Conservation (phyloP, 1,140 invertebrate species). For the Tachypleus tridentatus region DNA sequence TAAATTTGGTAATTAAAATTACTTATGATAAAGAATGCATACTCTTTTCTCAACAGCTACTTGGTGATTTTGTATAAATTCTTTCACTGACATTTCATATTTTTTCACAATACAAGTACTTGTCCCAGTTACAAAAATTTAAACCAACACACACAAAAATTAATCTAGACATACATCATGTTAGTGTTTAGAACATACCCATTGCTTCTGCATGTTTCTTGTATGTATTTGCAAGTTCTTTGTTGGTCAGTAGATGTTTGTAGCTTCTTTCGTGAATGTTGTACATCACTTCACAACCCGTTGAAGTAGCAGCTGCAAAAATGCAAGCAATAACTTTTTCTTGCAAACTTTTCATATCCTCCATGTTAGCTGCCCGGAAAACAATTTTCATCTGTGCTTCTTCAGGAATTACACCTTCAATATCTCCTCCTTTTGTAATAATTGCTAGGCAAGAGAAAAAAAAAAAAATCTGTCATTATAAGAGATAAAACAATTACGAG, state of each 20-base stretch:
- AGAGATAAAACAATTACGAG: no score
- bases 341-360: slow-evolving; percentile 27
- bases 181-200: no score
- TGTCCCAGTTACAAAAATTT: no score
- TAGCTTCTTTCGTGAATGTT: slow-evolving; percentile 3
- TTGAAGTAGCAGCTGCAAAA: slow-evolving; percentile 29
- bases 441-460: slow-evolving; percentile 9
- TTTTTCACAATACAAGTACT: no score
- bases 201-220: slow-evolving; percentile 12
- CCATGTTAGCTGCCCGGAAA: slow-evolving; percentile 27
- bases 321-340: slow-evolving; percentile 29
- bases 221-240: slow-evolving; percentile 9
- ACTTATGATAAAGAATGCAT: no score
- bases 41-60: no score
- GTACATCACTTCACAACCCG: slow-evolving; percentile 26
- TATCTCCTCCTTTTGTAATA: slow-evolving; percentile 31
- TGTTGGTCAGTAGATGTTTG: slow-evolving; percentile 11
- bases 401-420: slow-evolving; percentile 35
- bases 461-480: not conserved
- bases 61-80: no score
- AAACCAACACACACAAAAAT: no score
- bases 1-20: no score
- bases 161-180: no score
- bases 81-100: no score
- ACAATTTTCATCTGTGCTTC: slow-evolving; percentile 29